Conservation (phyloP, 1,140 invertebrate genomes). For the Ptiloglossa arizonensis region DNA sequence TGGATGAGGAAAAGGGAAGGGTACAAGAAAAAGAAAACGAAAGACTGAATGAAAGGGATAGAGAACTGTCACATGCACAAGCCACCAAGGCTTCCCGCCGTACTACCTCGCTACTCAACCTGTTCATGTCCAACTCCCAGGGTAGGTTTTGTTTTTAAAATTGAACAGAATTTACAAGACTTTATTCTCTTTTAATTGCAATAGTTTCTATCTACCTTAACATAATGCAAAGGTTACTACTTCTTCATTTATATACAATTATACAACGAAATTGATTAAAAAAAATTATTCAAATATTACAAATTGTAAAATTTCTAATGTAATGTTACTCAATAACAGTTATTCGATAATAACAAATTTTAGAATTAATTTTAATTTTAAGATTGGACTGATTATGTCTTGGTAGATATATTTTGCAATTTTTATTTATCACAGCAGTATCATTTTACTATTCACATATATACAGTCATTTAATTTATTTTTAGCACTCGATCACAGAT, state of each 20-base stretch:
- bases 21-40: conserved; percentile 77
- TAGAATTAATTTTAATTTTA: background rate
- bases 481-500: conserved; percentile 60
- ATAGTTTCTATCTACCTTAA: conserved; percentile 51
- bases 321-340: too few species aligned
- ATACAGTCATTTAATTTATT: conserved; percentile 47
- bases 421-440: conserved; percentile 54
- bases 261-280: background rate
- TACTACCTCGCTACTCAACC: conserved; percentile 95
- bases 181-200: conserved; percentile 52
- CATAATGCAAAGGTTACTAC: conserved; percentile 32
- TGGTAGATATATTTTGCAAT: conserved; percentile 47
- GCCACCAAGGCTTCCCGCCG: conserved; percentile 91
- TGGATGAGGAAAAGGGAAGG: conserved; percentile 70
- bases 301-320: too few species aligned
- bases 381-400: conserved; percentile 40
- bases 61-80: conserved; percentile 76
- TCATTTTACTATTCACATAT: conserved; percentile 45
- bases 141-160: conserved; percentile 84
- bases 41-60: conserved; percentile 71
- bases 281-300: background rate
- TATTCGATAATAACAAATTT: background rate
- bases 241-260: background rate
- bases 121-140: conserved; percentile 96
- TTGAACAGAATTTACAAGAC: conserved; percentile 52